Conservation (phyloP, 2,113 vertebrate species). For the Charina bottae region DNA sequence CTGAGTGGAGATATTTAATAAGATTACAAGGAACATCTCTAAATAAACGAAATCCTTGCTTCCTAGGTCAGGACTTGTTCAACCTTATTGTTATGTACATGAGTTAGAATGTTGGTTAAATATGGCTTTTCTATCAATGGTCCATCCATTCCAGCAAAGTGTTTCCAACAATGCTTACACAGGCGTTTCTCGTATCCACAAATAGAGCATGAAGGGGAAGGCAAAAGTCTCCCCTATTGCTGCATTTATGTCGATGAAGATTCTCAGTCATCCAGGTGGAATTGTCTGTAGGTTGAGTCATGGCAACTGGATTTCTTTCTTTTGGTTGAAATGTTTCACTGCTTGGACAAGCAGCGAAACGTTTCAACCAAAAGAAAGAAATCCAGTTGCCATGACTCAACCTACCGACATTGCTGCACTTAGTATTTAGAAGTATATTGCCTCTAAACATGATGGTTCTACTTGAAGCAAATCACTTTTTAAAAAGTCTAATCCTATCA, state of each 20-base stretch:
- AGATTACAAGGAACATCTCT: constrained; percentile 20
- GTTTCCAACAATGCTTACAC: neutral
- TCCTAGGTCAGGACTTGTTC: neutral
- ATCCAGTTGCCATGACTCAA: too few species aligned
- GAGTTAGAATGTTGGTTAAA: constrained; percentile 6
- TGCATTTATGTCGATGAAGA: too few species aligned
- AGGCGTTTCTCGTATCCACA: neutral
- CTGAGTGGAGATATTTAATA: constrained; percentile 9
- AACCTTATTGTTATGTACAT: neutral
- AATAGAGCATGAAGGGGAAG: neutral
- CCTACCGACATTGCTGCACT: too few species aligned
- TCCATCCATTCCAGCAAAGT: neutral
- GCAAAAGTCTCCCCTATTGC: neutral
- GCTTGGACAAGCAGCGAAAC: too few species aligned
- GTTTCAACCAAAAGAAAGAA: too few species aligned
- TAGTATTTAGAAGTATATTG: neutral
- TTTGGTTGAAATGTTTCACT: too few species aligned
- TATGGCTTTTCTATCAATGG: too few species aligned
- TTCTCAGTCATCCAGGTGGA: too few species aligned
- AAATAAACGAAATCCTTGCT: constrained; percentile 11
- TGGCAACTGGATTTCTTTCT: too few species aligned
- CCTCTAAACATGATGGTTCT: neutral
- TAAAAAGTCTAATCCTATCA: neutral
- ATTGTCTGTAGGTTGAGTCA: too few species aligned
- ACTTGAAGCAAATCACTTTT: neutral